Conservation (phyloP, 1,140 invertebrate species). For the Ptiloglossa arizonensis region DNA sequence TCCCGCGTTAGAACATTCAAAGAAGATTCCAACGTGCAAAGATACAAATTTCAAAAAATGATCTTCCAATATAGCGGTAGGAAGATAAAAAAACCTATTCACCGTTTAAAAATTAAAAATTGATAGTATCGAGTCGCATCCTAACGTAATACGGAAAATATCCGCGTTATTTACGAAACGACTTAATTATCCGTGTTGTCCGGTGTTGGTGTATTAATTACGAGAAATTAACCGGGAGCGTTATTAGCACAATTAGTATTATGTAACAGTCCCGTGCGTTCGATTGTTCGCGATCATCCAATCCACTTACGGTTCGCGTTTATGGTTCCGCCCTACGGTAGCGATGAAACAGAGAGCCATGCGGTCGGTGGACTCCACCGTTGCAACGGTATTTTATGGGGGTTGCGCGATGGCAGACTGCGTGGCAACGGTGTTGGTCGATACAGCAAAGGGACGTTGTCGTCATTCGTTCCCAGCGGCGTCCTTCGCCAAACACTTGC, state of each 20-base stretch:
- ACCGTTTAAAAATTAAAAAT: too few relatives aligned
- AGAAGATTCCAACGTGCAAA: too few relatives aligned
- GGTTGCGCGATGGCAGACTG: constrained; percentile 58
- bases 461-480: constrained; percentile 33
- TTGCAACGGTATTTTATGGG: constrained; percentile 41
- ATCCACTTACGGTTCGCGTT: constrained; percentile 21
- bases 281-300: constrained; percentile 33
- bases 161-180: too few relatives aligned
- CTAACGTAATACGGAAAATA: too few relatives aligned
- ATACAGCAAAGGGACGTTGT: constrained; percentile 56
- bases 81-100: too few relatives aligned
- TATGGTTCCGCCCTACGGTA: not conserved
- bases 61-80: too few relatives aligned
- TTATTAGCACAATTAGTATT: not conserved
- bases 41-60: too few relatives aligned
- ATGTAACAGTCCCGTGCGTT: not conserved
- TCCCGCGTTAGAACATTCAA: too few relatives aligned
- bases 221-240: not conserved
- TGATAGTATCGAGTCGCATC: too few relatives aligned
- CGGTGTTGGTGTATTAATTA: not conserved
- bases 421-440: constrained; percentile 65
- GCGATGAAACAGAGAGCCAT: constrained; percentile 5
- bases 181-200: too few relatives aligned
- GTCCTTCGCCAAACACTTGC: constrained; percentile 3
- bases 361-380: not conserved